Evolutionary conservation across 2,797 vertebrate species (phyloP).

Genomic region (Molossus molossus): DNA sequence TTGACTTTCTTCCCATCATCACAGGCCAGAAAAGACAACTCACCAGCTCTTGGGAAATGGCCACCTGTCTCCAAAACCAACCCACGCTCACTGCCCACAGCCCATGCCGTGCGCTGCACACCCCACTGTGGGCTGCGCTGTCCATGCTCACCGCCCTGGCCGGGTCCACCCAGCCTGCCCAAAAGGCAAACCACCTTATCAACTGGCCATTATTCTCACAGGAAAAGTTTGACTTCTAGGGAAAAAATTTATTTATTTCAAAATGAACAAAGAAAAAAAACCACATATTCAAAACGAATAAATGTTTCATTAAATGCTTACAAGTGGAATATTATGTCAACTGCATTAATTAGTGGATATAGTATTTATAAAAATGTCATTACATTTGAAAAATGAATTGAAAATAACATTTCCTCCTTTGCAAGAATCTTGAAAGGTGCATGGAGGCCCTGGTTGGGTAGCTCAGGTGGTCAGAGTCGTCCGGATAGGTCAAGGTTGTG

Average conservation of each 20-base stretch:
- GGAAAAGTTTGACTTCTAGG: slow-evolving; percentile 10
- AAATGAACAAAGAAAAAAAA: slow-evolving; percentile 53
- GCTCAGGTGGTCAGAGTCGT: background rate
- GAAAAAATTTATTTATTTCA: slow-evolving; percentile 11
- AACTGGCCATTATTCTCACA: background rate
- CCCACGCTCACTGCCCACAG: background rate
- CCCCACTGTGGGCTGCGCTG: background rate
- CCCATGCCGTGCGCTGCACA: background rate
- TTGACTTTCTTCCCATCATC: background rate
- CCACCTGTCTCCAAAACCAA: background rate
- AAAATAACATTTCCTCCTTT: slow-evolving; percentile 41
- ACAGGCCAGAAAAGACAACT: background rate
- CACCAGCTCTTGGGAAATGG: background rate
- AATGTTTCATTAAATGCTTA: slow-evolving; percentile 57
- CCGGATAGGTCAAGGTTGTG: background rate
- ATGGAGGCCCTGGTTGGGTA: background rate
- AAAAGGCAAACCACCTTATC: background rate
- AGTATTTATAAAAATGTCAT: slow-evolving; percentile 30
- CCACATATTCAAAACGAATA: slow-evolving; percentile 20
- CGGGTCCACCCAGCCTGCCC: background rate
- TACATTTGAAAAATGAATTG: slow-evolving; percentile 32
- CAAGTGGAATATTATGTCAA: background rate
- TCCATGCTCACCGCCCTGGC: background rate
- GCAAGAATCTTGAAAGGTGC: slow-evolving; percentile 19
- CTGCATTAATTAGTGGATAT: slow-evolving; percentile 6